phyloP scores from a whole-genome alignment of 2,888 invertebrate genomes.

The Platycnemis pennipes region DNA sequence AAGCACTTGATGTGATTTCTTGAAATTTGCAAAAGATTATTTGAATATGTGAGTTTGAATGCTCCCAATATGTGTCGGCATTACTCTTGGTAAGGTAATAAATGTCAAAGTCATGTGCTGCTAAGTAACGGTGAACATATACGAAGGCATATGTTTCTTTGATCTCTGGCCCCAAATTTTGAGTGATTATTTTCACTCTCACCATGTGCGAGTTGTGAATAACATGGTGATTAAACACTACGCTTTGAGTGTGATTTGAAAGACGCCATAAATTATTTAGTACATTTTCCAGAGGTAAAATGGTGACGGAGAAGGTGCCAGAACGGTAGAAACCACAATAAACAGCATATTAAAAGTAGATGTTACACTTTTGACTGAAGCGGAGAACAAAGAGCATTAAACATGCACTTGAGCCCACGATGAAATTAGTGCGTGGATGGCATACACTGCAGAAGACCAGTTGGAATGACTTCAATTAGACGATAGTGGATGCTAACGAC shows the following conservation, averaged over 20 bases:
- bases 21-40: no score
- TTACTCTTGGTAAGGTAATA: no score
- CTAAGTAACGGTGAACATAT: no score
- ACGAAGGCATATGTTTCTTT: neutral
- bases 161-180: neutral
- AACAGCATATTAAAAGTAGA: neutral
- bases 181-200: neutral
- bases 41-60: no score
- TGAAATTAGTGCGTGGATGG: neutral
- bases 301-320: neutral
- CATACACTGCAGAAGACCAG: neutral
- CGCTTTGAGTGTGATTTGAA: neutral
- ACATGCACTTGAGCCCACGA: neutral
- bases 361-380: neutral
- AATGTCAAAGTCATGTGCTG: no score
- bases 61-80: no score
- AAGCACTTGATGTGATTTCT: no score
- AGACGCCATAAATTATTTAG: neutral
- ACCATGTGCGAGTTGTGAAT: neutral
- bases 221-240: neutral
- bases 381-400: neutral
- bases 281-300: neutral
- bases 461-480: constrained; percentile 28
- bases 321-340: neutral
- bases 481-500: constrained; percentile 52